phyloP scores from a whole-genome alignment of 2,888 invertebrate genomes.

The Dascillus cervinus region DNA sequence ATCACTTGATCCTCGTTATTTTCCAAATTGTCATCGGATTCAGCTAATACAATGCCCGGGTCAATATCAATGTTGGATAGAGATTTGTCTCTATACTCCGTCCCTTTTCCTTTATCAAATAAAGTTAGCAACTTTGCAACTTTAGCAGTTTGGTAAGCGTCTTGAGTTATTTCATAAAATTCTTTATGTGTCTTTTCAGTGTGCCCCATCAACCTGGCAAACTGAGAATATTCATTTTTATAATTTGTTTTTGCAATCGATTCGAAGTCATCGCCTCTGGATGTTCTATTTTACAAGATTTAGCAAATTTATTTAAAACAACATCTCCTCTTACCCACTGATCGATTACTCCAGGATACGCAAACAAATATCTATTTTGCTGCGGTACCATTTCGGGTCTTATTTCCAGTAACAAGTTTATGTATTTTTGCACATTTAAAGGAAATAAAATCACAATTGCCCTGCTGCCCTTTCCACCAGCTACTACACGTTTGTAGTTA shows the following conservation, averaged over 20 bases:
- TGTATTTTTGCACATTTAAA: conserved; percentile 7
- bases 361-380: conserved; percentile 10
- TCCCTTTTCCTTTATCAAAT: conserved; percentile 7
- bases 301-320: conserved; percentile 6
- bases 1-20: background rate
- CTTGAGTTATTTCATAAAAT: conserved; percentile 9
- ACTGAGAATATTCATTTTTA: conserved; percentile 3
- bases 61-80: conserved; percentile 4
- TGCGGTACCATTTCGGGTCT: conserved; percentile 9
- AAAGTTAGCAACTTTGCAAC: conserved; percentile 6
- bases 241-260: conserved; percentile 7
- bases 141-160: conserved; percentile 9
- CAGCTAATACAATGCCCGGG: background rate
- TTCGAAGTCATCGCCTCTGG: conserved; percentile 7
- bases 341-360: conserved; percentile 4
- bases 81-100: conserved; percentile 4
- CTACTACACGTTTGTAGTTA: conserved; percentile 7
- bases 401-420: conserved; percentile 9
- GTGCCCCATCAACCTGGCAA: conserved; percentile 3
- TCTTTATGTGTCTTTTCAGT: conserved; percentile 4
- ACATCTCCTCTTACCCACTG: conserved; percentile 8
- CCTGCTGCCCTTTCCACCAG: conserved; percentile 9
- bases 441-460: conserved; percentile 12
- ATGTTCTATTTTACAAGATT: conserved; percentile 3
- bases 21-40: background rate